A percentile compares a stretch with the other conserved stretches of the same genome.
Conservation (phyloP, 2,113 vertebrate genomes). For the Pica pica region DNA sequence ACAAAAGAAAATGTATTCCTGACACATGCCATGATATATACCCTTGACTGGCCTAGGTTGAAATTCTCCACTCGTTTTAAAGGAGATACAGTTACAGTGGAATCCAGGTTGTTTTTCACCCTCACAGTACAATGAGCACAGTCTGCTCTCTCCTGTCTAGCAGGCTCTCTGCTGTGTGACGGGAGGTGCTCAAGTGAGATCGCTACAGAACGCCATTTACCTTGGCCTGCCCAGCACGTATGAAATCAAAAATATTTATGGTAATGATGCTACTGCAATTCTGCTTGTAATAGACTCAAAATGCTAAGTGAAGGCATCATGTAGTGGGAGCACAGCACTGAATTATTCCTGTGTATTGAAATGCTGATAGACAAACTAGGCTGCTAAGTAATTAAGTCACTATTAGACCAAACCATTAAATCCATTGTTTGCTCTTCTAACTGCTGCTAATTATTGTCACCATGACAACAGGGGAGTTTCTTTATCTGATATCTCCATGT, state of each 20-base stretch:
- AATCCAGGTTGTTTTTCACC: slow-evolving; percentile 26
- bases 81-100: not conserved
- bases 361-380: slow-evolving; percentile 23
- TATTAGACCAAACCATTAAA: slow-evolving; percentile 42
- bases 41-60: slow-evolving; percentile 2
- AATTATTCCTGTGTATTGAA: slow-evolving; percentile 28
- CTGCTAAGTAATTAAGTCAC: slow-evolving; percentile 59
- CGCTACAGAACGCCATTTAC: slow-evolving; percentile 2
- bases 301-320: not conserved
- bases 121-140: not conserved
- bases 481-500: slow-evolving; percentile 20
- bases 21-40: not conserved
- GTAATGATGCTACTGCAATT: slow-evolving; percentile 31
- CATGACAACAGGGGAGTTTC: slow-evolving; percentile 53
- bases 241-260: not conserved
- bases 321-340: not conserved
- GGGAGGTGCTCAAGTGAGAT: slow-evolving; percentile 16
- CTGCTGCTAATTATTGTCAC: slow-evolving; percentile 65
- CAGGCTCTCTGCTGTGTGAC: not conserved
- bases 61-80: not conserved
- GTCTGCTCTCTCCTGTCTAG: slow-evolving; percentile 9
- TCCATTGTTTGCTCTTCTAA: slow-evolving; percentile 65
- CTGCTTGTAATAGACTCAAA: slow-evolving; percentile 17
- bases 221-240: not conserved
- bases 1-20: not conserved